Conservation (phyloP, 1,140 invertebrate species). For the Drosophila insularis region DNA sequence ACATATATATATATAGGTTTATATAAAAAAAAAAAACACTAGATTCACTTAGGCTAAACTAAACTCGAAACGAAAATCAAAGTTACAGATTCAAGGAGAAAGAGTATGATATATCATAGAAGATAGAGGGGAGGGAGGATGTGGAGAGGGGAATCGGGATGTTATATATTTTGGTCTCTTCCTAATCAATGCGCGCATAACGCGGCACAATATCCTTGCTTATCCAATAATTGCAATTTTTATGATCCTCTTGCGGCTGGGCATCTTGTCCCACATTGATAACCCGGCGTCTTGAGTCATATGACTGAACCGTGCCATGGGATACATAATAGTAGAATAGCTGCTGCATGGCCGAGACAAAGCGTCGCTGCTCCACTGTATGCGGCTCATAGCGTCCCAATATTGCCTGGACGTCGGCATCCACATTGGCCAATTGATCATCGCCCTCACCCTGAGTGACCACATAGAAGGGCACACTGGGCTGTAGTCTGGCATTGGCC, state of each 20-base stretch:
- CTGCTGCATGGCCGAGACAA: constrained; percentile 90
- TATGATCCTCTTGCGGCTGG: constrained; percentile 85
- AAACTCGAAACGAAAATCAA: constrained; percentile 51
- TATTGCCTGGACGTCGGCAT: constrained; percentile 89
- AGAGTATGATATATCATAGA: not conserved
- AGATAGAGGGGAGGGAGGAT: constrained; percentile 4
- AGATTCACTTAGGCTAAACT: constrained; percentile 76
- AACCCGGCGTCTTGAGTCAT: constrained; percentile 84
- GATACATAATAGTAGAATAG: constrained; percentile 92
- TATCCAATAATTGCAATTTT: constrained; percentile 90
- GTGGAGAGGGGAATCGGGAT: not conserved
- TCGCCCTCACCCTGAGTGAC: constrained; percentile 85
- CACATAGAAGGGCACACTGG: constrained; percentile 88
- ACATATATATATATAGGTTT: constrained; percentile 38
- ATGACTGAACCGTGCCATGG: constrained; percentile 86
- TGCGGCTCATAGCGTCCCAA: constrained; percentile 88
- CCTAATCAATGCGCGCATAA: constrained; percentile 84
- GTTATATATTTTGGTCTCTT: constrained; percentile 12
- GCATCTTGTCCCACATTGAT: constrained; percentile 88
- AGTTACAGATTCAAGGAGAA: constrained; percentile 19
- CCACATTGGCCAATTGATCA: constrained; percentile 85
- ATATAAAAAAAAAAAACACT: constrained; percentile 48
- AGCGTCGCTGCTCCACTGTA: constrained; percentile 88
- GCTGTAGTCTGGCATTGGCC: constrained; percentile 84
- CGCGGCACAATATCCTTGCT: constrained; percentile 88